Evolutionary conservation across 1,140 invertebrate species (phyloP).

Genomic region (Parasteatoda tepidariorum): DNA sequence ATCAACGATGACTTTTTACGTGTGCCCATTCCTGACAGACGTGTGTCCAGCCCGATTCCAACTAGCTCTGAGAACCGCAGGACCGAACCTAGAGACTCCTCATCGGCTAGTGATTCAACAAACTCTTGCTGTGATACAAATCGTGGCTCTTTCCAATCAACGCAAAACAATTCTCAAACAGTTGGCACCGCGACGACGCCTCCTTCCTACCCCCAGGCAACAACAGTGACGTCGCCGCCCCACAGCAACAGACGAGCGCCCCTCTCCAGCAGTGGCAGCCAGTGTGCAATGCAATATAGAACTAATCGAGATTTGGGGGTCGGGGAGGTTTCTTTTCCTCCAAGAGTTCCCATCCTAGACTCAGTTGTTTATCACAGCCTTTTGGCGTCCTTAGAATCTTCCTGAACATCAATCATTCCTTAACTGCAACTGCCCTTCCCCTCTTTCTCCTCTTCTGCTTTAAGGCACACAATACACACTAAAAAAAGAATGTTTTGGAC

Average conservation of each 20-base stretch:
- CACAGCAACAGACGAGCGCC: background rate
- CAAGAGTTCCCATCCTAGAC: constrained; percentile 57
- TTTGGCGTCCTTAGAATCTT: constrained; percentile 61
- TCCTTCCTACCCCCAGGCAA: background rate
- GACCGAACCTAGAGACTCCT: background rate
- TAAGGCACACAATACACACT: constrained; percentile 15
- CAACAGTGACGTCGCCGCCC: background rate
- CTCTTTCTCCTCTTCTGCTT: constrained; percentile 2
- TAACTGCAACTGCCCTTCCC: background rate
- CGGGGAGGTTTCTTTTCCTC: constrained; percentile 15
- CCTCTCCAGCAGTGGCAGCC: background rate
- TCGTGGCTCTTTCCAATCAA: background rate
- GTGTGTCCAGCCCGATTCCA: constrained; percentile 44
- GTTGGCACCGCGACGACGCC: background rate
- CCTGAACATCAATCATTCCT: constrained; percentile 51
- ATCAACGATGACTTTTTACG: constrained; percentile 59
- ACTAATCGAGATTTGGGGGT: constrained; percentile 9
- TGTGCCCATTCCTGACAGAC: constrained; percentile 48
- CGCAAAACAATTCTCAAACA: constrained; percentile 4
- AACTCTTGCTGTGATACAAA: constrained; percentile 14
- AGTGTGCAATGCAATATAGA: constrained; percentile 57
- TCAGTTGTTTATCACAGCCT: constrained; percentile 63
- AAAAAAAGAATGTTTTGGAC: background rate
- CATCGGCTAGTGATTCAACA: background rate
- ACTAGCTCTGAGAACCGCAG: background rate